phyloP scores from a whole-genome alignment of 2,113 vertebrate genomes.

The Oryzias javanicus region DNA sequence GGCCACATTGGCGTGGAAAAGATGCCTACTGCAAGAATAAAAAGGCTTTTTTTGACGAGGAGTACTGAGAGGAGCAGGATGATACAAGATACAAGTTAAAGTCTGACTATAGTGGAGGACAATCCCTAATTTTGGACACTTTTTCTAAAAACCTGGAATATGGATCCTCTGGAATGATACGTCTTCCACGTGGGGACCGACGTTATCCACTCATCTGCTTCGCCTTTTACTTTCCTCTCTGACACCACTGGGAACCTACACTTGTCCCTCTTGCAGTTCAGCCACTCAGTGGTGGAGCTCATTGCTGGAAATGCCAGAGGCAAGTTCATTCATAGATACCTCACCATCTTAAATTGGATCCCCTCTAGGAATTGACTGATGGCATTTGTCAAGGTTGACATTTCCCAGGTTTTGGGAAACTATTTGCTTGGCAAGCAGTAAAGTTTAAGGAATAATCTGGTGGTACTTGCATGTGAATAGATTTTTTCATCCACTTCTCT shows the following conservation, averaged over 20 bases:
- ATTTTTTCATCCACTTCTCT: slow-evolving; percentile 6
- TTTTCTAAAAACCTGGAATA: slow-evolving; percentile 43
- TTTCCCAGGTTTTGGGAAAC: slow-evolving; percentile 24
- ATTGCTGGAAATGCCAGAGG: slow-evolving; percentile 53
- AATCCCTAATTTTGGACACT: slow-evolving; percentile 1
- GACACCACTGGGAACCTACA: slow-evolving; percentile 15
- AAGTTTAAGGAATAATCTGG: background rate
- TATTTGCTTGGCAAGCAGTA: slow-evolving; percentile 22
- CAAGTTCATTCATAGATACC: slow-evolving; percentile 51
- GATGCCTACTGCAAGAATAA: slow-evolving; percentile 62
- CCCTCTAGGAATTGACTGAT: slow-evolving; percentile 33
- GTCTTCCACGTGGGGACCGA: slow-evolving; percentile 32
- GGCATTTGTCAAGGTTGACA: slow-evolving; percentile 66
- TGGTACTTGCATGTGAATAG: slow-evolving; percentile 41
- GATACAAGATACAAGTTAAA: slow-evolving; percentile 54
- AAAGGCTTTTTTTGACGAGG: slow-evolving; percentile 36
- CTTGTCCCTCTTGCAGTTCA: slow-evolving; percentile 41
- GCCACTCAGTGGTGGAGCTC: slow-evolving; percentile 28
- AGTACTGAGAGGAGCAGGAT: slow-evolving; percentile 34
- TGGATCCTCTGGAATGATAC: slow-evolving; percentile 32
- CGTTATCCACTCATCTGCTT: slow-evolving; percentile 31
- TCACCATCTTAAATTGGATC: slow-evolving; percentile 51
- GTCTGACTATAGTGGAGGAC: slow-evolving; percentile 16
- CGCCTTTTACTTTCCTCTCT: slow-evolving; percentile 21
- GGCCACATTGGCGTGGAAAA: slow-evolving; percentile 31